phyloP scores from a whole-genome alignment of 2,888 invertebrate genomes.

The Pasiphila rectangulata region DNA sequence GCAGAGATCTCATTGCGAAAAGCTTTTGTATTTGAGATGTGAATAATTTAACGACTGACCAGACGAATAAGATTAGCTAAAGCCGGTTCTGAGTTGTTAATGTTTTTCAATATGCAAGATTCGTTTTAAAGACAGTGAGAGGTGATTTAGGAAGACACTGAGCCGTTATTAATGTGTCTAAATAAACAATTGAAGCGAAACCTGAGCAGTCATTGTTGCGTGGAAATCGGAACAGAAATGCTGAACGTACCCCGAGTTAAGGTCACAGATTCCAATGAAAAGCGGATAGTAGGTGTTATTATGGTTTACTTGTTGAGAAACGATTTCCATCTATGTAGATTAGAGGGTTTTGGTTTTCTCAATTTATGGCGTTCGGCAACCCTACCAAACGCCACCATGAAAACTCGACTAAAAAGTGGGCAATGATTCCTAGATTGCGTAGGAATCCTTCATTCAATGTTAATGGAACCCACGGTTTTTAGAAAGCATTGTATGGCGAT shows the following conservation, averaged over 20 bases:
- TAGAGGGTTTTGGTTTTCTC: neutral
- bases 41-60: slow-evolving; percentile 9
- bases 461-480: slow-evolving; percentile 45
- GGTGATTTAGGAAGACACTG: slow-evolving; percentile 9
- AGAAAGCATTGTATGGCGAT: slow-evolving; percentile 40
- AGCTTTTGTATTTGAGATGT: slow-evolving; percentile 42
- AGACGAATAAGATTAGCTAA: neutral
- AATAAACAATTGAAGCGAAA: slow-evolving; percentile 44
- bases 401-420: slow-evolving; percentile 26
- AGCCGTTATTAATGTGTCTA: slow-evolving; percentile 28
- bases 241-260: slow-evolving; percentile 23
- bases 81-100: slow-evolving; percentile 3
- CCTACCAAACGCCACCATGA: slow-evolving; percentile 19
- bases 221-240: slow-evolving; percentile 44
- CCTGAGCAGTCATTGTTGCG: slow-evolving; percentile 43
- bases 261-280: too few species aligned
- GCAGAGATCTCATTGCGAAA: slow-evolving; percentile 52
- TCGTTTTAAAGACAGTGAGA: neutral
- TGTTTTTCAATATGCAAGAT: slow-evolving; percentile 1
- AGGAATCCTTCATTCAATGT: slow-evolving; percentile 34
- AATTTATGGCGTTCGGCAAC: slow-evolving; percentile 26
- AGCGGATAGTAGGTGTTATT: too few species aligned
- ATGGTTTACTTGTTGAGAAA: too few species aligned
- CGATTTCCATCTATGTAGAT: neutral
- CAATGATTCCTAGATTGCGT: slow-evolving; percentile 27